Conservation (phyloP, 2,797 vertebrate genomes). For the Phataginus tetradactyla region DNA sequence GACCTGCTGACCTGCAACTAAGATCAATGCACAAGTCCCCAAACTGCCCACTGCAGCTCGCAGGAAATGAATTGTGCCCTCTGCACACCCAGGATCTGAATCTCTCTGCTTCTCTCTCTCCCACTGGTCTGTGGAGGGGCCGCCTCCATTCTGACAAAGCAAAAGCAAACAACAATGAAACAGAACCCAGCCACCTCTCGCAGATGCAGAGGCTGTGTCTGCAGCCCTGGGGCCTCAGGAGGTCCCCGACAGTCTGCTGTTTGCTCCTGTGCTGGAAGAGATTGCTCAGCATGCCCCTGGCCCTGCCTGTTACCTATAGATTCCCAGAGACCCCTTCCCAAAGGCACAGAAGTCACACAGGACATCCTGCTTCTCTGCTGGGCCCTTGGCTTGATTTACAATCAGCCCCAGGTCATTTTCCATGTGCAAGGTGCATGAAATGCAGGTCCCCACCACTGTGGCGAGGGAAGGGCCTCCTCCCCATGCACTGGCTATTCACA, state of each 20-base stretch:
- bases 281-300: background rate
- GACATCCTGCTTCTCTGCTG: background rate
- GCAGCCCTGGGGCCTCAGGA: background rate
- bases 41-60: background rate
- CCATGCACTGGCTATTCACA: background rate
- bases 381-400: background rate
- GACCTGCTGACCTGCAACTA: background rate
- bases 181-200: background rate
- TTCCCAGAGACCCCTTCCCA: background rate
- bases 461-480: background rate
- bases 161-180: background rate
- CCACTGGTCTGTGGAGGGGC: background rate
- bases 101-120: background rate
- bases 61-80: background rate
- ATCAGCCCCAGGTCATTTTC: background rate
- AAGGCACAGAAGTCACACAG: background rate
- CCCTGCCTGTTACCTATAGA: background rate
- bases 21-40: background rate
- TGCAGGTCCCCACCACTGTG: background rate
- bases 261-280: background rate
- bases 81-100: background rate
- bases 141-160: background rate
- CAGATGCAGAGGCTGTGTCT: background rate
- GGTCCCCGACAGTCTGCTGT: background rate
- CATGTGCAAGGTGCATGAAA: fast-evolving